Evolutionary conservation across 92 coral and sea anemone genomes (phyloP).

Genomic region (Parazoanthus swiftii): DNA sequence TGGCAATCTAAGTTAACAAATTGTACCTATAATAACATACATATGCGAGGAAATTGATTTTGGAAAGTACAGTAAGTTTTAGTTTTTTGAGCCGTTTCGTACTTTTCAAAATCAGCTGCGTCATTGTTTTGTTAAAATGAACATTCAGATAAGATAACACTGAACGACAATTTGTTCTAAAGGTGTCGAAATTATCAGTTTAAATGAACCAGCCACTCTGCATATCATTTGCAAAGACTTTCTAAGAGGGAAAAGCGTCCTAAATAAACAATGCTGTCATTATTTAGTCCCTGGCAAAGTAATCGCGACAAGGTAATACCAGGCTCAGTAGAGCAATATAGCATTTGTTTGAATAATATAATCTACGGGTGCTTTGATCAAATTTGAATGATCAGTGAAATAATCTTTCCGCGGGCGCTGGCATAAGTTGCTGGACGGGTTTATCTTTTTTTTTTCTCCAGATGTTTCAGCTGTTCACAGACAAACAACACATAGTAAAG

Average conservation of each 20-base stretch:
- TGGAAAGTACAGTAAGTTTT: not conserved
- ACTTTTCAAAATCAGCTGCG: too few species aligned
- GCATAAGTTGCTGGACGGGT: not conserved
- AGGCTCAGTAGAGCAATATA: not conserved
- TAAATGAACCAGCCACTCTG: not conserved
- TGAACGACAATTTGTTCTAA: not conserved
- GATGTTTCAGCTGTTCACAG: too few species aligned
- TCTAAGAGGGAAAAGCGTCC: not conserved
- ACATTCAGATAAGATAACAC: not conserved
- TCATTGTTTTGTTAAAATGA: not conserved
- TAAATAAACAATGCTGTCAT: too few species aligned
- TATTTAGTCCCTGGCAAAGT: too few species aligned
- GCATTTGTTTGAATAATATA: too few species aligned
- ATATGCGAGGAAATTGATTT: too few species aligned
- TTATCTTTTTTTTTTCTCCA: too few species aligned
- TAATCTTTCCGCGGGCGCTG: not conserved
- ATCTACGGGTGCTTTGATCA: not conserved
- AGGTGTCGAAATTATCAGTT: not conserved
- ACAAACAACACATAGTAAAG: too few species aligned
- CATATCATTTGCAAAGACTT: not conserved
- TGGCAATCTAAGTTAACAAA: not conserved
- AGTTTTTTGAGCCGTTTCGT: too few species aligned
- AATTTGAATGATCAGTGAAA: not conserved
- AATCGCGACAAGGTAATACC: not conserved
- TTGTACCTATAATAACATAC: too few species aligned